phyloP scores from a whole-genome alignment of 1,140 invertebrate species.

The Penaeus vannamei region DNA sequence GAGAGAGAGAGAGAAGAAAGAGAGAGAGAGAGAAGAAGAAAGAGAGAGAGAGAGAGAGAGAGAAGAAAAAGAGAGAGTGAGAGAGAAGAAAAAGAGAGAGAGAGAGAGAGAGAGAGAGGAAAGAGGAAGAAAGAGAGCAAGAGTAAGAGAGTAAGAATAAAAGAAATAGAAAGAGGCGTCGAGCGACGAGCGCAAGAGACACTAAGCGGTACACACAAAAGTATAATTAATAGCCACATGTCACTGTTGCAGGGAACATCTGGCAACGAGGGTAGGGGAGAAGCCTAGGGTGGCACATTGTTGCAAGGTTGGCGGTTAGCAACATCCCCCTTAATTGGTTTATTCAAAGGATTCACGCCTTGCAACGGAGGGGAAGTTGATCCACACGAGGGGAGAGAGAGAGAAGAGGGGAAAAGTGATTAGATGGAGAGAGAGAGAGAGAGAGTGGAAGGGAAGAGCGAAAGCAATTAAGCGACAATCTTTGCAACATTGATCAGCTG shows the following conservation, averaged over 20 bases:
- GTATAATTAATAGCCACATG: conserved; percentile 3
- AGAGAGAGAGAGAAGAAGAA: no score
- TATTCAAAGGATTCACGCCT: conserved; percentile 60
- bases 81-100: not conserved
- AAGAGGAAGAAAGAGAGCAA: not conserved
- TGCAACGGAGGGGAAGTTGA: conserved; percentile 31
- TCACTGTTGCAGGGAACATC: not conserved
- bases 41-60: no score
- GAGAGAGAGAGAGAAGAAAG: no score
- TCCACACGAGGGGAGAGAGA: not conserved
- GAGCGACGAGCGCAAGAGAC: not conserved
- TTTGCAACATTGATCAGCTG: not conserved
- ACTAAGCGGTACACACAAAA: not conserved
- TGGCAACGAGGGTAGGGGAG: not conserved
- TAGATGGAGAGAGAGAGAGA: conserved; percentile 17
- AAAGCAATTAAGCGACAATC: conserved; percentile 23
- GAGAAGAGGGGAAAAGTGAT: conserved; percentile 14
- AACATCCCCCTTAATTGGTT: conserved; percentile 59
- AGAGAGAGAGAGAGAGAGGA: not conserved
- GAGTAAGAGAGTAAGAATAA: not conserved
- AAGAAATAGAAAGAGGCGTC: not conserved
- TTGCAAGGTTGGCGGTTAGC: conserved; percentile 47
- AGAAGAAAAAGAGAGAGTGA: no score
- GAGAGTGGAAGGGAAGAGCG: not conserved
- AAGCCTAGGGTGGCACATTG: conserved; percentile 43